phyloP scores from a whole-genome alignment of 1,140 invertebrate species.

The Pogonognathellus flavescens region DNA sequence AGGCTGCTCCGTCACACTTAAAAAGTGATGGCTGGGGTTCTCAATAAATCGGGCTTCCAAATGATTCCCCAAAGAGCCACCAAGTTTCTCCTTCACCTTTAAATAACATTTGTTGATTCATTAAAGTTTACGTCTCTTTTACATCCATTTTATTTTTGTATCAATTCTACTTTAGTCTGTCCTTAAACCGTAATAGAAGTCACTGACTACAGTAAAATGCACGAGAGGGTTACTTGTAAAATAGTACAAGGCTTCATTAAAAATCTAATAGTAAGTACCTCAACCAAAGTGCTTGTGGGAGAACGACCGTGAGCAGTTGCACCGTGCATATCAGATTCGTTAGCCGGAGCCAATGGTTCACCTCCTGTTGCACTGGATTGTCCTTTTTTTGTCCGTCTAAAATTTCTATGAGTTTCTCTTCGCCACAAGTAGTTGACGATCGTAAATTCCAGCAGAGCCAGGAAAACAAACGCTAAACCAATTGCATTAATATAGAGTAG shows the following conservation, averaged over 20 bases:
- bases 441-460: constrained; percentile 73
- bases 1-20: constrained; percentile 19
- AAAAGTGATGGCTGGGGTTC: constrained; percentile 42
- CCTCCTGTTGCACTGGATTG: constrained; percentile 26
- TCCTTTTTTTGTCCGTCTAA: constrained; percentile 6
- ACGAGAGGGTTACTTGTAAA: neutral
- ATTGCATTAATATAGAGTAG: too few species aligned
- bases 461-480: constrained; percentile 72
- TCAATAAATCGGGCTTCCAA: constrained; percentile 51
- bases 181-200: neutral
- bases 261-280: neutral
- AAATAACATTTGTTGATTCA: constrained; percentile 7
- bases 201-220: neutral
- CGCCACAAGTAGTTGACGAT: constrained; percentile 73
- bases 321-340: neutral
- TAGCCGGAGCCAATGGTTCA: neutral
- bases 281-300: constrained; percentile 23
- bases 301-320: neutral
- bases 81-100: constrained; percentile 52
- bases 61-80: constrained; percentile 48
- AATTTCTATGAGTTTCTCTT: constrained; percentile 63
- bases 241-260: neutral
- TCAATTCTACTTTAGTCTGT: neutral
- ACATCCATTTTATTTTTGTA: neutral
- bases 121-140: neutral